Base-by-base conservation (phyloP, 2,797 vertebrate genomes). In the Bradypus variegatus region DNA sequence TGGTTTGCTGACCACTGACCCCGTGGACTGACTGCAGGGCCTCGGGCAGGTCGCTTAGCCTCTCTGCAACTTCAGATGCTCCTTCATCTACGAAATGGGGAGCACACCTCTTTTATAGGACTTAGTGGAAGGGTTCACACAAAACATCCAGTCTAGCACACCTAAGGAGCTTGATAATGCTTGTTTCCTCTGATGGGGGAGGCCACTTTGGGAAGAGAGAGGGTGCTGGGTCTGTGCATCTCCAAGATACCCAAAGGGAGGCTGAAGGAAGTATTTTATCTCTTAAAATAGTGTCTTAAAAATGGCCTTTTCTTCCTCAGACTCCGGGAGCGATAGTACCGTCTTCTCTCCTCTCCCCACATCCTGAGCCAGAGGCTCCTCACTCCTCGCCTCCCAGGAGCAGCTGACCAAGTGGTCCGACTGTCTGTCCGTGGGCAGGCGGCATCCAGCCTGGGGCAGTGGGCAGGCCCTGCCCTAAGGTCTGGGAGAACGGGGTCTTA, bases 1-100 rank as follows among this genome's bases (percentile, higher is more conserved):
- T 2, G 5, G 2, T 6, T n/a, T n/a, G 29, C 19, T 21, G 38
- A 70, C 7, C 31, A 50, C 65, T 70, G 72, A 41, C 8, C 27
- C 78, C n/a, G 58, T 0, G 0, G 10, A 13, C 38, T 55, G 19
- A 10, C 21, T 8, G 29, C 58, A 0, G 1, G 60, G 38, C 62
- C 69, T 50, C 15, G 21, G 31, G 33, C 36, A 65, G 31, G n/a
- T 16, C 6, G 2, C 55, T 78, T 10, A 9, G 50, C 12, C 45
- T 21, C 25, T 78, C 18, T 21, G 55, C 55, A 5, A 19, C 55
- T 58, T 21, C 18, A 58, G 55, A 58, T 58, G 55, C 55, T 92
- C 91, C 89, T 89, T 91, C 31, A 27, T 91, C 92, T 94, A 36
- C 73, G 81, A 75, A 92, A 94, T 48, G 92, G 76, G 87, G 31